Evolutionary conservation across 1,140 invertebrate species (phyloP), one percentile per base, ranked within the genome.

Genomic region (Dendroctonus ponderosae): DNA sequence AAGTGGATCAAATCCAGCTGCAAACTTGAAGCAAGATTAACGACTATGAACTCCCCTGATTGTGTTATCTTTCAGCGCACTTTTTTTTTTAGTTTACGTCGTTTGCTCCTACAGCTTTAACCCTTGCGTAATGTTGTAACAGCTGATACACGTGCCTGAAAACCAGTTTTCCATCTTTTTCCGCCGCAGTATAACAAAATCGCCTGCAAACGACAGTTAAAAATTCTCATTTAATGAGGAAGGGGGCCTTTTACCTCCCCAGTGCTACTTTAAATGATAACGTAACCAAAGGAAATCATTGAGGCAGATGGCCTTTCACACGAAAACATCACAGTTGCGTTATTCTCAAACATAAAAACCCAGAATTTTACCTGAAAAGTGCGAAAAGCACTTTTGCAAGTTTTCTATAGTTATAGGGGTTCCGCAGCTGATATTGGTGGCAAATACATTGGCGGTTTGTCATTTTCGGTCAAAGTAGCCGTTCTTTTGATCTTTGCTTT

Each of bases 91-190:
- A 7, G 49, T 62, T 62, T 52, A 52, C 41, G 5, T 40, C 14
- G 49, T 42, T 51, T 62, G 50, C 52, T 48, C 37, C 51, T 62
- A 46, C 26, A 52, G 43, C n/a, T 62, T n/a, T 52, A 62, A 62
- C 48, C 60, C 60, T 51, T 62, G n/a, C 40, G 11, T 60, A 60
- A 42, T 46, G 54, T 54, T 63, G 15, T 44, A 63, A 42, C 61
- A 63, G 61, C 61, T 63, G 61, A 63, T 63, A 52, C 61, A 63
- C 61, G 61, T 53, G 61, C 61, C 61, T 50, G n/a, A 6, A 50
- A 63, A 63, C 61, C 61, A 37, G 61, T 63, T 59, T 9, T 37
- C 43, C 48, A 62, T 63, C 48, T 63, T 15, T 44, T 15, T 14
- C 42, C 38, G 8, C 11, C 26, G 8, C 12, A 9, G 38, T 63